Conservation (phyloP, 1,140 invertebrate species). For the Nylanderia fulva region DNA sequence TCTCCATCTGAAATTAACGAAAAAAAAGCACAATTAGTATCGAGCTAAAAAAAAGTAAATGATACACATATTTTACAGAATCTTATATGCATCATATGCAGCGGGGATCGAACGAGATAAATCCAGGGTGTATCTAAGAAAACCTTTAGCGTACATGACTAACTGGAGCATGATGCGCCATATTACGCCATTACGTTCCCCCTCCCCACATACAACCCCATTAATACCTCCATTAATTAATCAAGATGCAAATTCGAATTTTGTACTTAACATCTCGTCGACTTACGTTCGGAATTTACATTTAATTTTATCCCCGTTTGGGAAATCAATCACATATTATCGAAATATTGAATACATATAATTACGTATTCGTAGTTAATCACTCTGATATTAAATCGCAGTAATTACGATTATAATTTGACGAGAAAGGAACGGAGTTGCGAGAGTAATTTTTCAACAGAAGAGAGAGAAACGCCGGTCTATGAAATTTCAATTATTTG, state of each 20-base stretch:
- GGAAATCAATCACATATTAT: too few species aligned
- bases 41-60: not conserved
- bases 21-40: conserved; percentile 35
- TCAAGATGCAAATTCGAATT: conserved; percentile 32
- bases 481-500: not conserved
- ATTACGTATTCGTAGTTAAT: not conserved
- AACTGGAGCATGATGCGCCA: conserved; percentile 22
- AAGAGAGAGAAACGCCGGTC: not conserved
- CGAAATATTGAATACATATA: not conserved
- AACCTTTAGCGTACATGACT: not conserved
- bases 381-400: not conserved
- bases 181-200: conserved; percentile 12
- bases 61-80: not conserved
- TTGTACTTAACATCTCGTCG: not conserved
- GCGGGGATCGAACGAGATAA: not conserved
- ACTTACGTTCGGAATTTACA: not conserved
- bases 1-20: conserved; percentile 85
- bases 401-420: not conserved
- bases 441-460: not conserved
- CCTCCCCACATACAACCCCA: not conserved
- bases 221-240: conserved; percentile 38
- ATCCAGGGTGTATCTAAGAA: conserved; percentile 22
- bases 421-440: not conserved
- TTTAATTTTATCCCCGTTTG: not conserved
- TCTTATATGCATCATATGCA: not conserved